These are phyloP conservation scores for Prionailurus bengalensis DNA, from an alignment of 2,113 vertebrate genomes.

Conservation along the genomic window DNA sequence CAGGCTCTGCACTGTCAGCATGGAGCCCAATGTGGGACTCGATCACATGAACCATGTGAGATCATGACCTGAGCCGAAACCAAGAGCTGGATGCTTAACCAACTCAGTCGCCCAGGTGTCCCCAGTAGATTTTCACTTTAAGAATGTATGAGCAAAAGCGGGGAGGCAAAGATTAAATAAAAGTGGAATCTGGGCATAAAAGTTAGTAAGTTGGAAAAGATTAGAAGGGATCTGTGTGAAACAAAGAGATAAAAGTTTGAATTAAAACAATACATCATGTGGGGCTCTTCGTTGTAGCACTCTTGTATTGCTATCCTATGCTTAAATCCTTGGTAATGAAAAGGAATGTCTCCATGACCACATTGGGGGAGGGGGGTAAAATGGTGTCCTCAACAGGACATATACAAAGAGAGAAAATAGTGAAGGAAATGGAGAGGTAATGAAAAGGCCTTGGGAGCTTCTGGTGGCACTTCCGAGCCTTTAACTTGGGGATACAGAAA, in stretches of 20 bases:
- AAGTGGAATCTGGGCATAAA: neutral
- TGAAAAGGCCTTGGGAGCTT: neutral
- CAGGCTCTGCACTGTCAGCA: too few relatives aligned
- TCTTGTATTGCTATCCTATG: neutral
- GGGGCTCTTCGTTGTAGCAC: fast-evolving
- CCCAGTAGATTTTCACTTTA: neutral
- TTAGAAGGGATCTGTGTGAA: neutral
- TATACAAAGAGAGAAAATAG: neutral
- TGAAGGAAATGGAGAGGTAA: neutral
- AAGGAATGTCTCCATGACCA: neutral
- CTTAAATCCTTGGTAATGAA: neutral
- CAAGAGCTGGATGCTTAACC: too few relatives aligned
- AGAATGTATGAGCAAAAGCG: neutral
- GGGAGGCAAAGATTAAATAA: neutral
- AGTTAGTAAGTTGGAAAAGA: neutral
- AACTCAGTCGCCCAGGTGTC: too few relatives aligned
- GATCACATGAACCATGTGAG: too few relatives aligned
- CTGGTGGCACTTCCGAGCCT: neutral
- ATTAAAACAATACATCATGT: neutral
- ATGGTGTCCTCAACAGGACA: neutral
- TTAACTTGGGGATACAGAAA: neutral
- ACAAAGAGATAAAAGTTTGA: neutral
- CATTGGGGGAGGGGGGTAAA: neutral
- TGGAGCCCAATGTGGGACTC: too few relatives aligned
- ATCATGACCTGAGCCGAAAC: too few relatives aligned